Evolutionary conservation across 2,113 vertebrate species (phyloP).

Genomic region (Balaeniceps rex): DNA sequence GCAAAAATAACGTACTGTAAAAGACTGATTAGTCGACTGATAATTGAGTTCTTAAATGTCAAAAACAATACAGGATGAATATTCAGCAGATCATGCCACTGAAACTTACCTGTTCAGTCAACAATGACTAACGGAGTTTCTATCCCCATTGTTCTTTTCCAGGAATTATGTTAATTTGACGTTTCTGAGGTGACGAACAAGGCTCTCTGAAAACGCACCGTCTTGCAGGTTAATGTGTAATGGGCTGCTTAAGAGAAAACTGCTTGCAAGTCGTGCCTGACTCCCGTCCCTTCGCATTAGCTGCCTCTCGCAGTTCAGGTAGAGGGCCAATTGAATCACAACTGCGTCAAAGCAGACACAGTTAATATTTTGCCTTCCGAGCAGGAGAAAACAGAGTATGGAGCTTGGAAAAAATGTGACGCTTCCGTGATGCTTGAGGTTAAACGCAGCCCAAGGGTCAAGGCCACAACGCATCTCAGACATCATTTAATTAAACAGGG

Average conservation of each 20-base stretch:
- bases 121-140: constrained; percentile 71
- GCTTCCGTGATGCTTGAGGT: not conserved
- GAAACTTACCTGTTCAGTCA: constrained; percentile 78
- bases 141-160: constrained; percentile 72
- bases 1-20: constrained; percentile 73
- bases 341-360: not conserved
- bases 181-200: constrained; percentile 74
- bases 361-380: not conserved
- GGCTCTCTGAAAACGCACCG: constrained; percentile 61
- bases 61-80: constrained; percentile 82
- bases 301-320: not conserved
- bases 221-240: constrained; percentile 60
- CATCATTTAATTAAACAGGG: not conserved
- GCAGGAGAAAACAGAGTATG: not conserved
- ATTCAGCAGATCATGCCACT: constrained; percentile 78
- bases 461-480: not conserved
- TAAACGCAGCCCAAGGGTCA: not conserved
- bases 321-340: not conserved
- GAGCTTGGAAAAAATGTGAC: not conserved
- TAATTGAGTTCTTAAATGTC: constrained; percentile 86
- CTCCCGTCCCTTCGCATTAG: not conserved
- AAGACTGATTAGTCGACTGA: constrained; percentile 82
- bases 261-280: not conserved
- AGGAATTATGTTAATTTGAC: constrained; percentile 78
- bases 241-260: constrained; percentile 28